A percentile compares a stretch with the other conserved stretches of the same genome.
Evolutionary conservation across 2,113 vertebrate genomes (phyloP).

Genomic region (Danio rerio): GRCz12tu NC_133181.1:37583501-37584000

Average conservation of each 20-base stretch:
- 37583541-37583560: slow-evolving; percentile 36
- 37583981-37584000: too few relatives aligned
- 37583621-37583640: not conserved
- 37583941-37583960: too few relatives aligned
- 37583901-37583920: too few relatives aligned
- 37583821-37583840: too few relatives aligned
- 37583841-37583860: too few relatives aligned
- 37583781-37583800: not conserved
- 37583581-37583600: not conserved
- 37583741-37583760: not conserved
- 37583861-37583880: too few relatives aligned
- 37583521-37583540: slow-evolving; percentile 36
- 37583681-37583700: not conserved
- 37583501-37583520: slow-evolving; percentile 22
- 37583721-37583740: not conserved
- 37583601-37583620: not conserved
- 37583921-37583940: too few relatives aligned
- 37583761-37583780: not conserved
- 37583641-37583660: not conserved
- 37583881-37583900: too few relatives aligned
- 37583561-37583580: slow-evolving; percentile 11
- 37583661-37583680: not conserved
- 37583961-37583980: too few relatives aligned
- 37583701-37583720: not conserved
- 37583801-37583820: not conserved